A percentile compares a stretch with the other conserved stretches of the same genome.
phyloP scores from a whole-genome alignment of 1,140 invertebrate species.

The Drosophila saltans region DNA sequence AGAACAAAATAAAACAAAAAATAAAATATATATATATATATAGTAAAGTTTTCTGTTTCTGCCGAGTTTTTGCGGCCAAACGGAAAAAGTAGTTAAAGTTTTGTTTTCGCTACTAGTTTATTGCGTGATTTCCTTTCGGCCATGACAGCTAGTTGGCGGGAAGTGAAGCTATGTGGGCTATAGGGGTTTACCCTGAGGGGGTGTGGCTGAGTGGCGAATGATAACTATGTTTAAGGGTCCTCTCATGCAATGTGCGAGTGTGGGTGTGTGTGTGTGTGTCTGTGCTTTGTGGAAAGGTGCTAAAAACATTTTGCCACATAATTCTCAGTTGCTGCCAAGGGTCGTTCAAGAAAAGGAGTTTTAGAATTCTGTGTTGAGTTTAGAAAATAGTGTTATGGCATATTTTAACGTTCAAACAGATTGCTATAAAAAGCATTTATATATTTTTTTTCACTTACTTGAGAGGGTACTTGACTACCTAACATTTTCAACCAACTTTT shows the following conservation, averaged over 20 bases:
- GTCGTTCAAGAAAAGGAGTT: background rate
- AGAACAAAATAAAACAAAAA: background rate
- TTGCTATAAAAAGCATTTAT: conserved; percentile 7
- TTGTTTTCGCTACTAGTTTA: conserved; percentile 79
- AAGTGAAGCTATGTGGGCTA: too few species aligned
- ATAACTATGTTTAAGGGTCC: conserved; percentile 26
- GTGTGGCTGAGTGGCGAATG: conserved; percentile 34
- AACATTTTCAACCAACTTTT: conserved; percentile 20
- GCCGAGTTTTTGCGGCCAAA: conserved; percentile 69
- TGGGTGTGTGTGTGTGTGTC: too few species aligned
- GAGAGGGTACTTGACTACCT: conserved; percentile 32
- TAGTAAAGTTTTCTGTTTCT: conserved; percentile 59
- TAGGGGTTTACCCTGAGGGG: background rate
- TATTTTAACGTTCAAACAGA: conserved; percentile 7
- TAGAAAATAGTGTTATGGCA: conserved; percentile 20
- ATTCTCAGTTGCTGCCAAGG: conserved; percentile 64
- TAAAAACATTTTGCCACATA: conserved; percentile 68
- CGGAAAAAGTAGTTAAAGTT: conserved; percentile 82
- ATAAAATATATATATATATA: background rate
- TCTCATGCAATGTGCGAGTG: background rate
- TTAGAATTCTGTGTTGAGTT: conserved; percentile 54
- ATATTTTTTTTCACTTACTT: conserved; percentile 10
- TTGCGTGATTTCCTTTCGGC: conserved; percentile 78
- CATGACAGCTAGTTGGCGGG: conserved; percentile 49
- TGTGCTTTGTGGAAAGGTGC: conserved; percentile 30